Percentiles rank a stretch among this genome's conserved stretches.
Evolutionary conservation across 1,140 invertebrate species (phyloP).

Genomic region (Heliconius hewitsoni): DNA sequence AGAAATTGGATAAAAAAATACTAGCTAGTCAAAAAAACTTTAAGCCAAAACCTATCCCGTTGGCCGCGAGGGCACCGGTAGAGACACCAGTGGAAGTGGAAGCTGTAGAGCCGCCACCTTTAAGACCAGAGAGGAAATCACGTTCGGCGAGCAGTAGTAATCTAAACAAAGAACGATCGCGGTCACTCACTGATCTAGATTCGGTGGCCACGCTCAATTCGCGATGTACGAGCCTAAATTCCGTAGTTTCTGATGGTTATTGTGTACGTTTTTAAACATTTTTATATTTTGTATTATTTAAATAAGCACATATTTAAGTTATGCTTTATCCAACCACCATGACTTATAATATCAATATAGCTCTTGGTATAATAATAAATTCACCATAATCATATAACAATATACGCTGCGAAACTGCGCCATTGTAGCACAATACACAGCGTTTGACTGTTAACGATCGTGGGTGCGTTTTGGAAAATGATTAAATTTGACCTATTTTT

Average conservation of each 20-base stretch:
- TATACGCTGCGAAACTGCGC: no score
- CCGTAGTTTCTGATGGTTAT: conserved; percentile 74
- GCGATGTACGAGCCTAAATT: conserved; percentile 68
- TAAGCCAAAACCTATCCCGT: conserved; percentile 68
- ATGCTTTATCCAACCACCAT: no score
- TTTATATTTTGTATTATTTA: background rate
- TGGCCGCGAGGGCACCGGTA: conserved; percentile 44
- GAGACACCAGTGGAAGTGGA: conserved; percentile 38
- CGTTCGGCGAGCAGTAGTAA: conserved; percentile 48
- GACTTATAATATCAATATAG: no score
- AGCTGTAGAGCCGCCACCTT: conserved; percentile 51
- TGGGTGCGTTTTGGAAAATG: no score
- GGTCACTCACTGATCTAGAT: conserved; percentile 67
- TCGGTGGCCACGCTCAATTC: conserved; percentile 50
- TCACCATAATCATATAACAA: no score
- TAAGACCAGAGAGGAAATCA: conserved; percentile 62
- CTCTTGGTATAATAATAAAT: no score
- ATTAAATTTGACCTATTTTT: no score
- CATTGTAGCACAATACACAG: no score
- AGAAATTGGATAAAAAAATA: conserved; percentile 78
- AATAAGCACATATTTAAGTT: background rate
- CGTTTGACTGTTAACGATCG: no score
- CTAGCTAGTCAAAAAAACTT: conserved; percentile 75
- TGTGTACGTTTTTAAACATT: conserved; percentile 59
- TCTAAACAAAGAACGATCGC: conserved; percentile 68